These are phyloP conservation scores for Steinernema khuongi DNA, from an alignment of 1,140 invertebrate genomes.

Conservation along the genomic window DNA sequence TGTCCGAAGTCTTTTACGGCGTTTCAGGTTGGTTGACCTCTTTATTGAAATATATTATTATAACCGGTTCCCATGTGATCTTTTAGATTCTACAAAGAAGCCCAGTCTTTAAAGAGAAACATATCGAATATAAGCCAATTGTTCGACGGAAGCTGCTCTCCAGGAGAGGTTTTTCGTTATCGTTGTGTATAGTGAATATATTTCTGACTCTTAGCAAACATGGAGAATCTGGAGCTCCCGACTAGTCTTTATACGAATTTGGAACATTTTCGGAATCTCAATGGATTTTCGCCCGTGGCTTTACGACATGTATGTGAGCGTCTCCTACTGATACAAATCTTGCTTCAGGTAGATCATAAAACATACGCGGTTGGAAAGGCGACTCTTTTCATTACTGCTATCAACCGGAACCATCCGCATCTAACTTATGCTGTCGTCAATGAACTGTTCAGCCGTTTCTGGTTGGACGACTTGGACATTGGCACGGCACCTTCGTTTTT, in stretches of 20 bases:
- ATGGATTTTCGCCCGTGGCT: no score
- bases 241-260: no score
- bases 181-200: no score
- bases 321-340: no score
- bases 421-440: neutral
- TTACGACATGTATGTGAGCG: no score
- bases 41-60: no score
- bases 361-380: neutral
- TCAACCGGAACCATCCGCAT: neutral
- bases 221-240: no score
- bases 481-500: neutral
- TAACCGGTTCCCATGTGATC: no score
- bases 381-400: neutral
- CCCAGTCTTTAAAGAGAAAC: neutral
- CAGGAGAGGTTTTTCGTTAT: no score
- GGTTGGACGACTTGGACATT: neutral
- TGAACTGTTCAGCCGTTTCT: neutral
- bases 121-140: neutral
- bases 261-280: no score
- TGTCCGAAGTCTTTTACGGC: neutral
- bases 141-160: neutral
- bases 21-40: neutral
- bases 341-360: neutral
- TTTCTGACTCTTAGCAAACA: no score
- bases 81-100: no score